Conservation (phyloP, 2,797 vertebrate species). For the Carcharodon carcharias region DNA sequence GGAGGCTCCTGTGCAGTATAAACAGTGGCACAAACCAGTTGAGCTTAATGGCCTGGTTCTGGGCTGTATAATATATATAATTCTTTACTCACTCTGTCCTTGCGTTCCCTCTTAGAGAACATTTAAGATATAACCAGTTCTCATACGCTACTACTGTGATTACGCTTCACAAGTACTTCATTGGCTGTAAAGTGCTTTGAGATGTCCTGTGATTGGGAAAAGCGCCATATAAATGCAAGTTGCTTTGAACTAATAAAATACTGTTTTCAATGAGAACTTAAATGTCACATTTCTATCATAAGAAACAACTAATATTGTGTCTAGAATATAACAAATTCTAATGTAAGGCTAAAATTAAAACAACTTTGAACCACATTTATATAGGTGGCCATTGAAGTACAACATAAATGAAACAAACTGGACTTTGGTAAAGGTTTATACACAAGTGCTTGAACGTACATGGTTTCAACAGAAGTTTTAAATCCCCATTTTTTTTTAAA, state of each 20-base stretch:
- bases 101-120: too few species aligned
- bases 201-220: not conserved
- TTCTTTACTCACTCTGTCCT: not conserved
- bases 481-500: not conserved
- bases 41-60: not conserved
- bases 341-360: not conserved
- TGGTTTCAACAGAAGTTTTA: not conserved
- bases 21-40: not conserved
- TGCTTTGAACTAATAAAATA: not conserved
- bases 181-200: not conserved
- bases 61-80: not conserved
- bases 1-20: too few species aligned
- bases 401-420: not conserved
- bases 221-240: not conserved
- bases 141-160: too few species aligned
- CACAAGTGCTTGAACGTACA: not conserved
- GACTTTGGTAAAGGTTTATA: not conserved
- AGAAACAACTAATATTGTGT: not conserved
- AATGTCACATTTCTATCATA: not conserved
- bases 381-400: not conserved
- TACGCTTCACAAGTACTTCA: not conserved
- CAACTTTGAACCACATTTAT: not conserved
- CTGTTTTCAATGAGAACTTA: not conserved
- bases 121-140: too few species aligned
- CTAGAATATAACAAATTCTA: not conserved